A percentile compares a stretch with the other conserved stretches of the same genome.
These are phyloP conservation scores for Xiphophorus couchianus DNA, from an alignment of 2,113 vertebrate species.

Conservation along the genomic window DNA sequence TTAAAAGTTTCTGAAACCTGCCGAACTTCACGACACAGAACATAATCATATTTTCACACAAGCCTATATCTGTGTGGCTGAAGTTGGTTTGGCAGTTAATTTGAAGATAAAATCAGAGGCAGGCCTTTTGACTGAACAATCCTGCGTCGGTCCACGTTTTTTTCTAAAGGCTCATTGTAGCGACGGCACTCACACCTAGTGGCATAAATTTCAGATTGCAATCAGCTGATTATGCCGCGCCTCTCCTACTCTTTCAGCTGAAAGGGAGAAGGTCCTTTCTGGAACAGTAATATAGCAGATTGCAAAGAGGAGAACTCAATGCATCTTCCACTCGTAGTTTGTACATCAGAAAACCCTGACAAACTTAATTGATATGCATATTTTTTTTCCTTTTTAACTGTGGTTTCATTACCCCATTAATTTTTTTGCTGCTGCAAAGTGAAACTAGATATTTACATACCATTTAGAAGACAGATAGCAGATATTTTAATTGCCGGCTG, in stretches of 20 bases:
- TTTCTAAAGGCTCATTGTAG: not conserved
- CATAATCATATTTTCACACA: not conserved
- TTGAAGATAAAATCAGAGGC: not conserved
- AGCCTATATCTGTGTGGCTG: not conserved
- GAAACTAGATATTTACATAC: not conserved
- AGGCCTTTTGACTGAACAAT: slow-evolving; percentile 1
- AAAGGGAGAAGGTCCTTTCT: not conserved
- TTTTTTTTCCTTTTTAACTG: not conserved
- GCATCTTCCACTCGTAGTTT: not conserved
- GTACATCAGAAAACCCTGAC: not conserved
- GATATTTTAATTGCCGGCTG: not conserved
- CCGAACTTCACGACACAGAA: not conserved
- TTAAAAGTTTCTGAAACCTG: not conserved
- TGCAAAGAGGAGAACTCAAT: not conserved
- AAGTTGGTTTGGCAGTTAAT: not conserved
- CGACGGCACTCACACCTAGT: not conserved
- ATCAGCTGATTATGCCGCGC: not conserved
- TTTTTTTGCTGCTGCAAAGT: not conserved
- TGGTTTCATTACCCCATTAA: not conserved
- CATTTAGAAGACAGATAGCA: not conserved
- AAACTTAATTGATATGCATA: not conserved
- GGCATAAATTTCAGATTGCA: not conserved
- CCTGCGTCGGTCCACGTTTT: not conserved
- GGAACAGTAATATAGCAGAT: not conserved
- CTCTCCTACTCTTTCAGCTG: not conserved